Percentiles rank a stretch among this genome's conserved stretches.
These are phyloP conservation scores for Australoheros facetus DNA, from an alignment of 2,797 vertebrate genomes.

Conservation along the genomic window DNA sequence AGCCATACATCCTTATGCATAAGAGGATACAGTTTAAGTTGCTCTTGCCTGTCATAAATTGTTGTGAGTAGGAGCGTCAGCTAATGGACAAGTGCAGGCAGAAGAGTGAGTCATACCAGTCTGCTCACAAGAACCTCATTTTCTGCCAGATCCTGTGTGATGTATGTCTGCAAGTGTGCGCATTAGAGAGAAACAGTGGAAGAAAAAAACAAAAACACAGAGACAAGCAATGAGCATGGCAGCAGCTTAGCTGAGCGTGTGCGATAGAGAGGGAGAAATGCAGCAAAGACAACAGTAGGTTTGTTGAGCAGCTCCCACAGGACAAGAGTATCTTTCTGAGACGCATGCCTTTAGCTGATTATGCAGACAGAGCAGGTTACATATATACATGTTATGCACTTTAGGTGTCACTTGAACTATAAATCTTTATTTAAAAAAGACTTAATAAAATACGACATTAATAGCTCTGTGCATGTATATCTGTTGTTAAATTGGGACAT, in stretches of 20 bases:
- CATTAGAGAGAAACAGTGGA: background rate
- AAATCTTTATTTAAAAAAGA: background rate
- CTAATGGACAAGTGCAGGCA: constrained; percentile 49
- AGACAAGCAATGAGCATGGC: constrained; percentile 14
- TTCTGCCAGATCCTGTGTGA: constrained; percentile 40
- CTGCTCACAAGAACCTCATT: constrained; percentile 46
- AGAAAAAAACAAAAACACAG: background rate
- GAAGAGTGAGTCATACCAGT: constrained; percentile 63
- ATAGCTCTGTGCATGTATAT: background rate
- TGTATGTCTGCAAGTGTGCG: constrained; percentile 20
- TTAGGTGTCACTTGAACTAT: background rate
- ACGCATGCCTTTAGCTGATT: constrained; percentile 39
- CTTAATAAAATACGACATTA: background rate
- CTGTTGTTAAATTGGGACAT: background rate
- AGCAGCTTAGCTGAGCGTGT: constrained; percentile 14
- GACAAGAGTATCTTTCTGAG: constrained; percentile 66
- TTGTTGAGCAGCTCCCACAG: constrained; percentile 37
- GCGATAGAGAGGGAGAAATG: background rate
- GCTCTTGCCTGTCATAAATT: constrained; percentile 39
- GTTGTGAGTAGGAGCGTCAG: constrained; percentile 32
- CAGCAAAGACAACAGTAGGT: constrained; percentile 28
- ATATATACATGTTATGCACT: constrained; percentile 26
- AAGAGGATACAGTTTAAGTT: constrained; percentile 28
- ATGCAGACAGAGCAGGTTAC: constrained; percentile 37
- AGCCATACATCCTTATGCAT: background rate